Evolutionary conservation across 2,888 invertebrate genomes (phyloP), one percentile per base, ranked within the genome.

Genomic region (Aspidiotus rigidus): DNA sequence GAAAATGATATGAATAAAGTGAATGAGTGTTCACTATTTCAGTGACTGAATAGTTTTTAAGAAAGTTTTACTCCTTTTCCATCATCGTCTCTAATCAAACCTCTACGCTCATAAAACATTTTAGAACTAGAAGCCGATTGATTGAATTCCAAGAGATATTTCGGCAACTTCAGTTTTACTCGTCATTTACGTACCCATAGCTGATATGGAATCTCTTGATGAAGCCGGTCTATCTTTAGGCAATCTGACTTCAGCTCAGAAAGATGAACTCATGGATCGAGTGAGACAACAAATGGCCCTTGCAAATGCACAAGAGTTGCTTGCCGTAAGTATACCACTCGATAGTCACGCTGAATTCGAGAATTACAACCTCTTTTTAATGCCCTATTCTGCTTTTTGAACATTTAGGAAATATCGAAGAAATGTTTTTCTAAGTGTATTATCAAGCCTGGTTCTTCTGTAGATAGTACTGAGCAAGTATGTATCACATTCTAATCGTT

Each of bases 351-450:
- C n/a, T n/a, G n/a, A n/a, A n/a, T n/a, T n/a, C 28, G 28, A 28
- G 5, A 28, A 28, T 28, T 6, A n/a, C 2, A 7, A 40, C 17
- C 15, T 39, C 15, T 2, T 16, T 15, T 13, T 64, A 11, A 40
- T 54, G 7, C 41, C 7, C 8, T 62, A 17, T 61, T 40, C 3
- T 62, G 10, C 11, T 17, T 56, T 75, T 82, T 82, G 2, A 28
- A 28, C 28, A 28, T 28, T 55, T 79, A 91, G 86, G 95, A 94
- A 88, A 93, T 96, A 87, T 91, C 94, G 60, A 93, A 95, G 77
- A 96, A 96, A 81, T 97, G 97, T 80, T 97, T 96, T 79, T 90
- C 89, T 78, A 95, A 95, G 77, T 97, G 97, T 79, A 86, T 97
- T 75, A 80, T 80, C 66, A 95, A 93, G 78, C 97, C 97, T 40